Base-by-base conservation (phyloP, 1,140 invertebrate genomes). In the Drosophila kikkawai region DNA sequence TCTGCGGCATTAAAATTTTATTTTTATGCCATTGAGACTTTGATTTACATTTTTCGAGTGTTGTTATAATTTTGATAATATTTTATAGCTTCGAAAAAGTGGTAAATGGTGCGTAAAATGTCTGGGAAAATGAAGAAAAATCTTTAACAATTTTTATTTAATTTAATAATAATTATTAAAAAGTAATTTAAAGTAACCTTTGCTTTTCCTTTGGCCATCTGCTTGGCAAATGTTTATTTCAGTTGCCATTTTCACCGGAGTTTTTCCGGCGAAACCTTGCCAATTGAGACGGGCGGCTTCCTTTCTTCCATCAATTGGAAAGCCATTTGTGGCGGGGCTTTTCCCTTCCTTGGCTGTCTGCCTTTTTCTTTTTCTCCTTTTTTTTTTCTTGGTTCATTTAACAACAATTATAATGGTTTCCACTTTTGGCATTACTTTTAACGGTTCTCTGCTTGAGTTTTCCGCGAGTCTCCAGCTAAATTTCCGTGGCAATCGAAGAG, bases 1-100 rank as follows among this genome's bases (percentile, higher is more conserved):
- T 47, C 45, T 55, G 61, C 45, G 55, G 82, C 86, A 92, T 92
- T 92, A 92, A 92, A 92, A 92, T 92, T 92, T 92, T 91, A 92
- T 92, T 91, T 92, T 92, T 92, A 92, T 92, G 91, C 85, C 91
- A 92, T 92, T 86, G 86, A 91, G 91, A 81, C 81, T 91, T 75
- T 92, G 91, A 92, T 92, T 92, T 92, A 92, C 91, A 88, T 79
- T 79, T 66, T 55, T 73, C 53, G 48, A 17, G 26, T 6, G 26
- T 41, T 13, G 45, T 77, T 74, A 86, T 91, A 75, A 91, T 91
- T 91, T 91, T 91, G 91, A 91, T 91, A 91, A 91, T 84, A 91
- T 91, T 91, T 91, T 91, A 91, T 91, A 86, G 73, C 90, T 81
- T 84, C 65, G 68, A 79, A 82, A 82, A 91, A 74, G 78, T 75